Base-by-base conservation (phyloP, 1,140 invertebrate genomes). In the Agrypnia vestita region DNA sequence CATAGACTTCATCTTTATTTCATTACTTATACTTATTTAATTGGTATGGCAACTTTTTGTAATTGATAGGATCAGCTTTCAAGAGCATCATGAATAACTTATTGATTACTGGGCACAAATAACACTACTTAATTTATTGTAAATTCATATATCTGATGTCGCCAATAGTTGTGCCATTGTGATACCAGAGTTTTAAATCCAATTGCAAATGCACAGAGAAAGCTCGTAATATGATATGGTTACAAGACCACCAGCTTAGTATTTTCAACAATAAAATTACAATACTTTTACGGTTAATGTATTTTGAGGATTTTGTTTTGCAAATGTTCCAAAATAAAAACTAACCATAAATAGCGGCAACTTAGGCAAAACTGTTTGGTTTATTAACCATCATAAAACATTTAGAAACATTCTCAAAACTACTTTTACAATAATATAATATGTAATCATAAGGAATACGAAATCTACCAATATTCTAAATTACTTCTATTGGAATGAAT, bases 11-110 rank as follows among this genome's bases (percentile, higher is more conserved):
- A 51, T 51, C n/a, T 51, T 51, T 35, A 35, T 35, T 35, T 35
- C 6, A 35, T 35, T 35, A 6, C 6, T 35, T 35, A 15, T 51
- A 3, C n/a, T 51, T 51, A 51, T 51, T 71, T 71, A 51, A 71
- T 49, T 71, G 44, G 44, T 71, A 71, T 71, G 67, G 67, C 67
- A 71, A 71, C 46, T 17, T 71, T 71, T 15, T 19, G 49, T 71
- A 49, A 71, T 71, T 49, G 15, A 51, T 71, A 51, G 46, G 46
- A 71, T 35, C 21, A 13, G n/a, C 21, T 67, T 10, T 43, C 7
- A 15, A 17, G 19, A 71, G 67, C 67, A 21, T 71, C 21, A 71
- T 49, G 12, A 21, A 46, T 71, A 71, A 19, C 44, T 71, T 71
- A 67, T 21, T 35, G 25, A 35, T 35, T 3, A 35, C 6, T 35